A percentile compares a stretch with the other conserved stretches of the same genome.
These are phyloP conservation scores for Brienomyrus brachyistius DNA, from an alignment of 2,113 vertebrate genomes.

Conservation along the genomic window DNA sequence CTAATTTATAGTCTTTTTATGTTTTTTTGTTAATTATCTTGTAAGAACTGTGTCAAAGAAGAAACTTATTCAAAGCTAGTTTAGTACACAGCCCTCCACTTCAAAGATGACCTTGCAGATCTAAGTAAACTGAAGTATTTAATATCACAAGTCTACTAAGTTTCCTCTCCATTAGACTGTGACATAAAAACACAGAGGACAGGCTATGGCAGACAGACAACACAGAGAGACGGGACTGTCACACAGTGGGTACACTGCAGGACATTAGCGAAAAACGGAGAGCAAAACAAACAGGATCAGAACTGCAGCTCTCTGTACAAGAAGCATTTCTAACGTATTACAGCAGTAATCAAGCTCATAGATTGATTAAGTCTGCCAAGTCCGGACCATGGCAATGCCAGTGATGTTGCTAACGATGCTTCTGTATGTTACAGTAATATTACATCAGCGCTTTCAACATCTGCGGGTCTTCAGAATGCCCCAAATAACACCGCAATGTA, in stretches of 20 bases:
- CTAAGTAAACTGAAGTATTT: neutral
- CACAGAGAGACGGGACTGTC: constrained; percentile 72
- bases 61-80: neutral
- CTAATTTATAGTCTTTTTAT: neutral
- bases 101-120: neutral
- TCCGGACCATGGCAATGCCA: neutral
- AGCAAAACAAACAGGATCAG: constrained; percentile 55
- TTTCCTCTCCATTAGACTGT: constrained; percentile 43
- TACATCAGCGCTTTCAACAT: neutral
- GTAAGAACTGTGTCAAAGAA: neutral
- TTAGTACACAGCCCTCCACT: neutral
- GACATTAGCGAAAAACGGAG: constrained; percentile 39
- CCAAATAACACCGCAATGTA: neutral
- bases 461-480: neutral
- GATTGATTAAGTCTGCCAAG: neutral
- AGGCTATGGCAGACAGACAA: constrained; percentile 72
- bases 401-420: neutral
- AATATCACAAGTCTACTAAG: neutral
- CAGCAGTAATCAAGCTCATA: neutral
- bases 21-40: neutral
- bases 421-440: neutral
- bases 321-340: neutral
- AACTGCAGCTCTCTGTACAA: neutral
- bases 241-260: constrained; percentile 57
- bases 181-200: constrained; percentile 80